Conservation (phyloP, 2,113 vertebrate species). For the Helogale parvula region DNA sequence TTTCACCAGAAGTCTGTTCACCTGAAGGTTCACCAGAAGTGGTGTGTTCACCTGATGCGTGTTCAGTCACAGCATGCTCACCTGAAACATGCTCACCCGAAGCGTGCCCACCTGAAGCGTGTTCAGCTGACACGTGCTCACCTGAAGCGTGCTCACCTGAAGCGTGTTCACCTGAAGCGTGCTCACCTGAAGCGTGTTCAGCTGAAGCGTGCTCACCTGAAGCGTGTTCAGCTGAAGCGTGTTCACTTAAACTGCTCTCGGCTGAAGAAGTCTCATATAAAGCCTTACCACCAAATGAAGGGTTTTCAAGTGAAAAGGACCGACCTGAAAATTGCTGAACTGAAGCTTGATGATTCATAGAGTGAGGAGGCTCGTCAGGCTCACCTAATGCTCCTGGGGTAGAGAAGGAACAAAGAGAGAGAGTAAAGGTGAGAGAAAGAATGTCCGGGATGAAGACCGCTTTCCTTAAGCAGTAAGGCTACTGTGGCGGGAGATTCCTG, state of each 20-base stretch:
- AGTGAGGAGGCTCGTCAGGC: background rate
- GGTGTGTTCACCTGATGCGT: background rate
- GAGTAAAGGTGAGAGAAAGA: background rate
- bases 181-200: background rate
- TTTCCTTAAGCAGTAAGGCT: background rate
- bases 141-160: background rate
- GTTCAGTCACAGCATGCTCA: background rate
- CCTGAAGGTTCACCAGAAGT: background rate
- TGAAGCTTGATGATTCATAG: background rate
- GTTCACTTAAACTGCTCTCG: background rate
- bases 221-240: background rate
- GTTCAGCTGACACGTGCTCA: too few species aligned
- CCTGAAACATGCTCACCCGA: background rate
- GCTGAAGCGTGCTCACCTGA: background rate
- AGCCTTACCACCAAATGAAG: background rate
- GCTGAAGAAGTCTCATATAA: background rate
- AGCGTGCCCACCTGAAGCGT: background rate
- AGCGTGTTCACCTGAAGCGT: background rate
- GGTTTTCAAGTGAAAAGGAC: conserved; percentile 17
- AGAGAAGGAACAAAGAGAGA: conserved; percentile 13
- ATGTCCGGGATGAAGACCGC: background rate
- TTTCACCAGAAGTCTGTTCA: background rate
- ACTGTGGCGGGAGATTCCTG: background rate
- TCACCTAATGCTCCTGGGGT: conserved; percentile 43
- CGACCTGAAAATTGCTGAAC: conserved; percentile 20